Evolutionary conservation across 64 coral and sea anemone species (phyloP).

Genomic region (Pocillopora verrucosa): DNA sequence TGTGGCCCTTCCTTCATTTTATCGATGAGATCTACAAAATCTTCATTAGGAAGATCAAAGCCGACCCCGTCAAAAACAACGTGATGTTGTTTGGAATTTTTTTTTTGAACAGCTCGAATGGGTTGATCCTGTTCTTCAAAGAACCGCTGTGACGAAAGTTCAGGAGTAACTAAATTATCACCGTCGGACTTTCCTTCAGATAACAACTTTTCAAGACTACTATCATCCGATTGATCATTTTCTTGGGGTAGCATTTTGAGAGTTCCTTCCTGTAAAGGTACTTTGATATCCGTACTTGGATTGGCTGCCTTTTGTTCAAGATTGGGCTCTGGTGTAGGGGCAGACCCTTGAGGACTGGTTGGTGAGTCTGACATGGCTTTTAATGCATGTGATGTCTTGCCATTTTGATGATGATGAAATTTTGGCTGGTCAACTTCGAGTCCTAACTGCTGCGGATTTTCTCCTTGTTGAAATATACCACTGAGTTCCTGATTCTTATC

Average conservation of each 20-base stretch:
- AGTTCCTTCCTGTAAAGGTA: constrained; percentile 31
- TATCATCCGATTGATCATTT: constrained; percentile 12
- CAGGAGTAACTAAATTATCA: neutral
- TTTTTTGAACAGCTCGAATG: constrained; percentile 13
- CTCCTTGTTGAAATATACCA: constrained; percentile 32
- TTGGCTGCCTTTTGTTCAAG: neutral
- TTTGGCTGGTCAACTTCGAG: constrained; percentile 27
- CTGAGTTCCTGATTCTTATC: constrained; percentile 28
- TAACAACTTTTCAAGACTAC: constrained; percentile 17
- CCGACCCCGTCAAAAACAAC: constrained; percentile 59
- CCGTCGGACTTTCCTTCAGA: constrained; percentile 2
- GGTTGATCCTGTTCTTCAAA: constrained; percentile 34
- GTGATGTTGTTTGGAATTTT: constrained; percentile 43
- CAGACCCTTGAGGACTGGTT: neutral
- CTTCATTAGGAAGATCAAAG: constrained; percentile 62
- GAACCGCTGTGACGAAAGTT: constrained; percentile 35
- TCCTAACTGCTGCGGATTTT: constrained; percentile 26
- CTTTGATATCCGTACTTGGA: neutral
- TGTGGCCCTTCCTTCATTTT: constrained; percentile 27
- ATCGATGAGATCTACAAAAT: constrained; percentile 34
- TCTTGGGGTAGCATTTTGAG: constrained; percentile 29
- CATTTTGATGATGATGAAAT: neutral
- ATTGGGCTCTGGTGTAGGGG: neutral
- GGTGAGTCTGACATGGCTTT: constrained; percentile 8
- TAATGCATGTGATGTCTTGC: neutral